Evolutionary conservation across 2,888 invertebrate genomes (phyloP).

Genomic region (Autographa pulchrina): DNA sequence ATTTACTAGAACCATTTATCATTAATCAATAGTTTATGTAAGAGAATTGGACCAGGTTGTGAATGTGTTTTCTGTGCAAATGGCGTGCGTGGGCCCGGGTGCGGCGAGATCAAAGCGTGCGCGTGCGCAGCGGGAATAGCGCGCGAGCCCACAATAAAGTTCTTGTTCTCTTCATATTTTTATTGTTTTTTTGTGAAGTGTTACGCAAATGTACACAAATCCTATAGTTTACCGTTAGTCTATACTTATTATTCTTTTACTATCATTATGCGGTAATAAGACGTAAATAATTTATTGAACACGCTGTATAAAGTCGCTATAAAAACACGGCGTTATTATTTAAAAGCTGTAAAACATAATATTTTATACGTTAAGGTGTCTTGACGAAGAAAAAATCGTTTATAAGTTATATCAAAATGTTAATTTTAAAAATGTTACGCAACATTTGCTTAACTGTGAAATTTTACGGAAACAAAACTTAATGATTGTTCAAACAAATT

Average conservation of each 20-base stretch:
- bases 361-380: neutral
- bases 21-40: slow-evolving; percentile 59
- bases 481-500: slow-evolving; percentile 47
- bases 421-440: neutral
- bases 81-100: slow-evolving; percentile 70
- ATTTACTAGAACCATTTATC: slow-evolving; percentile 53
- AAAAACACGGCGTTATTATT: slow-evolving; percentile 32
- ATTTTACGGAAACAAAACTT: slow-evolving; percentile 22
- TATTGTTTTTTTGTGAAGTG: slow-evolving; percentile 42
- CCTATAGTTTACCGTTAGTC: slow-evolving; percentile 43
- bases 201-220: slow-evolving; percentile 50
- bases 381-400: neutral
- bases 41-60: slow-evolving; percentile 62
- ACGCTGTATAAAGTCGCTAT: slow-evolving; percentile 40
- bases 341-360: slow-evolving; percentile 34
- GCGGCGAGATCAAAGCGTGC: slow-evolving; percentile 70
- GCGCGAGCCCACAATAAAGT: slow-evolving; percentile 53
- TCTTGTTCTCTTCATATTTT: slow-evolving; percentile 49
- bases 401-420: neutral
- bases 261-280: slow-evolving; percentile 41
- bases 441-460: slow-evolving; percentile 2
- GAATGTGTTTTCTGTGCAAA: slow-evolving; percentile 73
- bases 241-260: slow-evolving; percentile 40
- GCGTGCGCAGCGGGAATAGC: slow-evolving; percentile 64
- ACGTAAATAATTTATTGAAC: slow-evolving; percentile 35